Percentiles rank a stretch among this genome's conserved stretches.
Evolutionary conservation across 2,888 invertebrate species (phyloP).

Genomic region (Trichopria drosophilae): DNA sequence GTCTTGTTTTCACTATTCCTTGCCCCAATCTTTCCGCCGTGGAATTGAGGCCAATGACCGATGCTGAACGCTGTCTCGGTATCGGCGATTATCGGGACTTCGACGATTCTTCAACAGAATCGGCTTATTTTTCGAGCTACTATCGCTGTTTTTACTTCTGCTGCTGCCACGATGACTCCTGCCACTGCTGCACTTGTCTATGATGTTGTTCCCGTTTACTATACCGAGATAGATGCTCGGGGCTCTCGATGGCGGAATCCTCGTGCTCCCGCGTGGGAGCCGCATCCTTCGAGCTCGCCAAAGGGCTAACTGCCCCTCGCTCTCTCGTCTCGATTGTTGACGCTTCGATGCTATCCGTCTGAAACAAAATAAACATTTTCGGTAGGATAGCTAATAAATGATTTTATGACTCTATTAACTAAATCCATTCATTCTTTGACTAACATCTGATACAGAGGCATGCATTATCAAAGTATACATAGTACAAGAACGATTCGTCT

Average conservation of each 20-base stretch:
- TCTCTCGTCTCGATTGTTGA: conserved; percentile 54
- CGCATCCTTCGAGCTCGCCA: conserved; percentile 59
- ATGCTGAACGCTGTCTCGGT: conserved; percentile 46
- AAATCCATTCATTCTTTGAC: no score
- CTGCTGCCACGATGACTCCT: conserved; percentile 38
- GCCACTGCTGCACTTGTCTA: conserved; percentile 38
- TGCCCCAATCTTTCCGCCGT: conserved; percentile 52
- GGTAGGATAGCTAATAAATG: no score
- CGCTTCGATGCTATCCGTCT: conserved; percentile 42
- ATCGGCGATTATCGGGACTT: conserved; percentile 48
- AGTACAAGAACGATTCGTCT: no score
- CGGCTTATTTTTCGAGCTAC: conserved; percentile 38
- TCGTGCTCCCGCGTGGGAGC: conserved; percentile 59
- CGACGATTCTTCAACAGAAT: conserved; percentile 45
- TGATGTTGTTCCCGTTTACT: conserved; percentile 47
- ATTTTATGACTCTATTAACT: no score
- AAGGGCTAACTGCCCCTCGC: conserved; percentile 58
- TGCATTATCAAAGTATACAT: no score
- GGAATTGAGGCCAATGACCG: conserved; percentile 53
- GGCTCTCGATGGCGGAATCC: conserved; percentile 54
- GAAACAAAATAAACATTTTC: conserved; percentile 31
- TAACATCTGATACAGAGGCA: no score
- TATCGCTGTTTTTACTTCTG: conserved; percentile 38
- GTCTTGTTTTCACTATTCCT: conserved; percentile 52
- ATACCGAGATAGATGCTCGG: conserved; percentile 49